Evolutionary conservation across 2,797 vertebrate species (phyloP).

Genomic region (Capromys pilorides): DNA sequence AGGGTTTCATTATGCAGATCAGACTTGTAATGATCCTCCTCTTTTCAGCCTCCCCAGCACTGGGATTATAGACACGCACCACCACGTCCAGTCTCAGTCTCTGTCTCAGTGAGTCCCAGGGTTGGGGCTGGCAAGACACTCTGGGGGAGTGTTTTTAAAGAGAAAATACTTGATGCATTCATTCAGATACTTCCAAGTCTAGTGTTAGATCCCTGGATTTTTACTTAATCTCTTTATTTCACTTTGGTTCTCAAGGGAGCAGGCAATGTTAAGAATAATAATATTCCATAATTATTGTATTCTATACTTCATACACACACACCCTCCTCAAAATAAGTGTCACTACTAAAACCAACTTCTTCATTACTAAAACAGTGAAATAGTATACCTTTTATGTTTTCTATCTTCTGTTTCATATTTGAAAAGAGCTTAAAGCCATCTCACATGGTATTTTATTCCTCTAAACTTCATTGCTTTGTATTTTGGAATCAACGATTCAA

Average conservation of each 20-base stretch:
- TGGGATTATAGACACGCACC: no score
- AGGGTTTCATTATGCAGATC: no score
- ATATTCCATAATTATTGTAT: neutral
- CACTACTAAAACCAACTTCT: neutral
- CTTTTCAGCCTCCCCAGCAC: no score
- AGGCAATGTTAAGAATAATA: neutral
- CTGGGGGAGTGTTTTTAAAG: neutral
- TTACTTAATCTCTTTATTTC: neutral
- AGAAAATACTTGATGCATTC: neutral
- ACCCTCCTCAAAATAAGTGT: neutral
- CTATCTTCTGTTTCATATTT: neutral
- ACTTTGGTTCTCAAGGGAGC: neutral
- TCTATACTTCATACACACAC: neutral
- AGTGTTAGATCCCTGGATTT: neutral
- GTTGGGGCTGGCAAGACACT: no score
- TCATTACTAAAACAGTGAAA: conserved; percentile 8
- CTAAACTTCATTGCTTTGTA: neutral
- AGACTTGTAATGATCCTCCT: no score
- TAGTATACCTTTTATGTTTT: neutral
- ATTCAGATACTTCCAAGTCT: neutral
- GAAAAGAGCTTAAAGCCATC: neutral
- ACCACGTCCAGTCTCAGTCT: no score
- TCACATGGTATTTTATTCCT: neutral
- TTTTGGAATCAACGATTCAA: neutral
- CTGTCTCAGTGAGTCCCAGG: no score